Percentiles rank a stretch among this genome's conserved stretches.
phyloP scores from a whole-genome alignment of 2,888 invertebrate species.

The Saturnia pavonia region DNA sequence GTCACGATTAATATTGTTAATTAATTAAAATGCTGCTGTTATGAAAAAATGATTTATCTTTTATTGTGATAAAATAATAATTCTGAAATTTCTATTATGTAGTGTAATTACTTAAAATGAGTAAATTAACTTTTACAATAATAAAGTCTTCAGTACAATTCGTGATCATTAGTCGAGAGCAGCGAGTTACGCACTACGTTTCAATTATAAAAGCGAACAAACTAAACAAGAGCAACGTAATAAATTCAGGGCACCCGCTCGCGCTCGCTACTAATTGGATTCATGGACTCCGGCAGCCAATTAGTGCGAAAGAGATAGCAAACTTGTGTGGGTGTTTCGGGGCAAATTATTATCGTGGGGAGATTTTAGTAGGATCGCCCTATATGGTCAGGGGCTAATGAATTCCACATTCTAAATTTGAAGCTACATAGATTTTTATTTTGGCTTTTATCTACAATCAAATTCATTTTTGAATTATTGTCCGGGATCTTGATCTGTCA shows the following conservation, averaged over 20 bases:
- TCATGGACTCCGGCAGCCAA: constrained; percentile 66
- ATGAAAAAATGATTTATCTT: too few relatives aligned
- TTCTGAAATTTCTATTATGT: too few relatives aligned
- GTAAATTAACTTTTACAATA: not conserved
- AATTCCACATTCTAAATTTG: constrained; percentile 31
- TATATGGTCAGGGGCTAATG: constrained; percentile 21
- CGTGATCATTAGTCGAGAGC: constrained; percentile 47
- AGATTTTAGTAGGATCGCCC: constrained; percentile 23
- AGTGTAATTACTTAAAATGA: not conserved
- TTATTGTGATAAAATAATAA: too few relatives aligned
- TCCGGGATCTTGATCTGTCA: too few relatives aligned
- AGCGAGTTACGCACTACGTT: constrained; percentile 67
- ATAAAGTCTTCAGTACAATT: constrained; percentile 28
- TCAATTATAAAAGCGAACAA: constrained; percentile 70
- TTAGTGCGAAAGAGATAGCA: constrained; percentile 62
- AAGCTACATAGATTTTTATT: constrained; percentile 24
- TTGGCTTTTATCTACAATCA: too few relatives aligned
- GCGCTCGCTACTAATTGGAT: constrained; percentile 69
- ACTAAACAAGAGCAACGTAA: constrained; percentile 69
- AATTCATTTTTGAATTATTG: too few relatives aligned
- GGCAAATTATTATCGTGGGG: constrained; percentile 33
- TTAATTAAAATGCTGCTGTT: too few relatives aligned
- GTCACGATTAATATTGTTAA: too few relatives aligned
- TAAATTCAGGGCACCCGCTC: constrained; percentile 67
- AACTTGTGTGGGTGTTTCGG: constrained; percentile 31